Evolutionary conservation across 2,888 invertebrate genomes (phyloP), one percentile per base, ranked within the genome.

Genomic region (Drosophila phalerata): DNA sequence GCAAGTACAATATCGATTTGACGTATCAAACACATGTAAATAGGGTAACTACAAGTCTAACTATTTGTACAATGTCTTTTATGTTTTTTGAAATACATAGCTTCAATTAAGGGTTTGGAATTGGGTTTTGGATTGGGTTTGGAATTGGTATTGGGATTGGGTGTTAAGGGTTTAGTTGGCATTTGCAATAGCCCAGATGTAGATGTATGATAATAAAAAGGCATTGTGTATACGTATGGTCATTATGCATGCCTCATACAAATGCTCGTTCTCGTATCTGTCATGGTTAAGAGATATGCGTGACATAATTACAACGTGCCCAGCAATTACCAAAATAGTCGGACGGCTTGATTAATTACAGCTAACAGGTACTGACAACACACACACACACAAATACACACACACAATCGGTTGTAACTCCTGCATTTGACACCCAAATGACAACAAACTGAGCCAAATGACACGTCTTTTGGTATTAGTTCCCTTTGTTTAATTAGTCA

Each of bases 311-410:
- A 76, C 74, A 76, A 65, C 48, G 64, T 62, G 69, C 32, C 64
- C 64, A 48, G 76, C 76, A 76, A 78, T 76, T 78, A 78, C 76
- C 61, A 58, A 78, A 74, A 78, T 78, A 78, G 57, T 38, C 69
- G 49, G 79, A 78, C 76, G 53, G 61, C 69, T 75, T 76, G 76
- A 76, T 76, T 76, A 76, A 76, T 76, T 78, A 78, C 74, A 76
- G 74, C 69, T 69, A 76, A 74, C 79, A 74, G 65, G 51, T 25
- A 65, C 58, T 48, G 77, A 22, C 32, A 55, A 47, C 37, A 52
- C 5, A 48, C 49, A 30, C 11, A 22, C 15, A 30, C 37, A 37
- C 19, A 38, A 8, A 30, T 8, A 32, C 34, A 25, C 5, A 15
- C 22, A 37, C 3, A 22, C 43, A 22, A 43, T 37, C 1, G 25